Conservation (phyloP, 2,113 vertebrate genomes). For the Sitta europaea region DNA sequence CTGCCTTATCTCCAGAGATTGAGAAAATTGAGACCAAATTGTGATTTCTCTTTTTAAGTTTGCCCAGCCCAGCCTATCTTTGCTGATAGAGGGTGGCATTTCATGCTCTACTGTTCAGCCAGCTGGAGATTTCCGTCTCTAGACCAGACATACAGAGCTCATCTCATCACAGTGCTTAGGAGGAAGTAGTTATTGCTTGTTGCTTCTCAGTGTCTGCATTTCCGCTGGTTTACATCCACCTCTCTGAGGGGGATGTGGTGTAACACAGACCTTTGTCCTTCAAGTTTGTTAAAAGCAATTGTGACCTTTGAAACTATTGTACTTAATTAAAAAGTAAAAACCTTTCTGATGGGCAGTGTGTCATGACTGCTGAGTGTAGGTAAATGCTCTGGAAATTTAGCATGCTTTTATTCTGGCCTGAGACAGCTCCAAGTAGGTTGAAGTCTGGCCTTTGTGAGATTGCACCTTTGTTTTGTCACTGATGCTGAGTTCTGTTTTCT, state of each 20-base stretch:
- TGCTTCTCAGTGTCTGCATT: neutral
- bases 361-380: neutral
- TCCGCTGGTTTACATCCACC: rapidly evolving
- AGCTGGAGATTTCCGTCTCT: neutral
- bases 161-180: rapidly evolving
- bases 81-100: neutral
- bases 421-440: neutral
- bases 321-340: neutral
- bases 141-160: neutral
- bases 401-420: neutral
- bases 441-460: neutral
- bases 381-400: neutral
- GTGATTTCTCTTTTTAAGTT: neutral
- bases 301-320: neutral
- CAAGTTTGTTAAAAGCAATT: neutral
- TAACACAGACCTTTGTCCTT: neutral
- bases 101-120: neutral
- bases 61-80: neutral
- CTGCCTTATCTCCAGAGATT: neutral
- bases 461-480: neutral
- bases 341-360: neutral
- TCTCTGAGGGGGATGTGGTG: neutral
- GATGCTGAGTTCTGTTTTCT: neutral
- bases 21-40: neutral
- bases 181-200: neutral